Evolutionary conservation across 53 echinoderm and acorn worm genomes (phyloP).

Genomic region (Astropecten irregularis): DNA sequence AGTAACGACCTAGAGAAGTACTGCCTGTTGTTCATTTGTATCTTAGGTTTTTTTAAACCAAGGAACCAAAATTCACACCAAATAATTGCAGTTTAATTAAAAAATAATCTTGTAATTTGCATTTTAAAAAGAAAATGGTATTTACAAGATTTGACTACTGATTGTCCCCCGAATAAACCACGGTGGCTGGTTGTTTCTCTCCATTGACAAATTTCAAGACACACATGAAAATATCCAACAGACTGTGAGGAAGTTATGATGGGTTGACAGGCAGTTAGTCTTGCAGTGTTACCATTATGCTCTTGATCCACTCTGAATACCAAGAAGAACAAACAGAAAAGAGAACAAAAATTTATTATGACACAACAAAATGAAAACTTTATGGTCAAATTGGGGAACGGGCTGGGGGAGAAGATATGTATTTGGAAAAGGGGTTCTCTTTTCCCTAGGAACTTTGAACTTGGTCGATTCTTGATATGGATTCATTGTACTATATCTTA

Average conservation of each 20-base stretch:
- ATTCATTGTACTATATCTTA: too few species aligned
- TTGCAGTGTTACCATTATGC: constrained; percentile 33
- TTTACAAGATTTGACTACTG: not conserved
- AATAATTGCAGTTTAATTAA: too few species aligned
- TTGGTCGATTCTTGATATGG: too few species aligned
- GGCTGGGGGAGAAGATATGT: too few species aligned
- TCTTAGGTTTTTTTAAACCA: too few species aligned
- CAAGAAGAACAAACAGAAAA: not conserved
- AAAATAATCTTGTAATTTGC: not conserved
- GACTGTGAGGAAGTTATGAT: not conserved
- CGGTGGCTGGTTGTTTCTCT: not conserved
- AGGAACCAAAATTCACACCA: too few species aligned
- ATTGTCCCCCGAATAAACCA: not conserved
- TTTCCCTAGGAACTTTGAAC: too few species aligned
- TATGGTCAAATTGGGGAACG: not conserved
- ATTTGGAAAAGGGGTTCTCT: too few species aligned
- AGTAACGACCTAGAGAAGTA: too few species aligned
- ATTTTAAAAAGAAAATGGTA: not conserved
- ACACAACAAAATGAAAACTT: not conserved
- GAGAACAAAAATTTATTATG: not conserved
- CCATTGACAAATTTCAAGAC: not conserved
- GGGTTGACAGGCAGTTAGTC: not conserved
- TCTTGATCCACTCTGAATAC: constrained; percentile 42
- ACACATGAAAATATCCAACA: constrained; percentile 6
- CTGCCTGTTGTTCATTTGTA: too few species aligned